A percentile compares a stretch with the other conserved stretches of the same genome.
Evolutionary conservation across 2,113 vertebrate genomes (phyloP).

Genomic region (Anguilla rostrata): DNA sequence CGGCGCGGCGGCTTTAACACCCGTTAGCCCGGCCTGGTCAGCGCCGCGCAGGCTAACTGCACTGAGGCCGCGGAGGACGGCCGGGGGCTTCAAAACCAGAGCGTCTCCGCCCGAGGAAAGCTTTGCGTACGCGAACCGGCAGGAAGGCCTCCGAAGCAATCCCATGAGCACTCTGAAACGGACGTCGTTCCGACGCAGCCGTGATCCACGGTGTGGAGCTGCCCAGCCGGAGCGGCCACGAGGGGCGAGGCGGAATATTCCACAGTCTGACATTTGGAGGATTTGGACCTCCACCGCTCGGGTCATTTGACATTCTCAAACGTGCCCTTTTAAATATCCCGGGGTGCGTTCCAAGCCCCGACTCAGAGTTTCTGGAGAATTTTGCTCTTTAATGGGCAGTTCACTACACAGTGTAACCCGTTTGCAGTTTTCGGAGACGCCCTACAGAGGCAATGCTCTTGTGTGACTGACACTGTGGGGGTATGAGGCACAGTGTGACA

Average conservation of each 20-base stretch:
- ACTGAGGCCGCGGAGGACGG: neutral
- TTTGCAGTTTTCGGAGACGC: no score
- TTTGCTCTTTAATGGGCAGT: no score
- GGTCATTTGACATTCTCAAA: no score
- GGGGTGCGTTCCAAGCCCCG: no score
- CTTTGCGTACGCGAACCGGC: neutral
- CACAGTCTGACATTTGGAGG: neutral
- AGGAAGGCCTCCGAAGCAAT: neutral
- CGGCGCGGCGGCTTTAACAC: neutral
- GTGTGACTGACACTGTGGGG: no score
- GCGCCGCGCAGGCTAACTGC: neutral
- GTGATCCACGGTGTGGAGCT: neutral
- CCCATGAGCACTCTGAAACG: neutral
- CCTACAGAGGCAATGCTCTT: no score
- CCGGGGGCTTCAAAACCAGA: neutral
- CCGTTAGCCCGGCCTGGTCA: neutral
- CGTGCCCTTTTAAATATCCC: no score
- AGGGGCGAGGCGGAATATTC: neutral
- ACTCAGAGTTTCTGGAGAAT: no score
- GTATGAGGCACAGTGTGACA: no score
- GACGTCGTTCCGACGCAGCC: neutral
- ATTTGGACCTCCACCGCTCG: neutral
- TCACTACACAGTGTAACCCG: no score
- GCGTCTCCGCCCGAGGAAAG: neutral
- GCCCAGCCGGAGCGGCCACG: neutral